Evolutionary conservation across 1,140 invertebrate species (phyloP), one percentile per base, ranked within the genome.

Genomic region (Penaeus vannamei): DNA sequence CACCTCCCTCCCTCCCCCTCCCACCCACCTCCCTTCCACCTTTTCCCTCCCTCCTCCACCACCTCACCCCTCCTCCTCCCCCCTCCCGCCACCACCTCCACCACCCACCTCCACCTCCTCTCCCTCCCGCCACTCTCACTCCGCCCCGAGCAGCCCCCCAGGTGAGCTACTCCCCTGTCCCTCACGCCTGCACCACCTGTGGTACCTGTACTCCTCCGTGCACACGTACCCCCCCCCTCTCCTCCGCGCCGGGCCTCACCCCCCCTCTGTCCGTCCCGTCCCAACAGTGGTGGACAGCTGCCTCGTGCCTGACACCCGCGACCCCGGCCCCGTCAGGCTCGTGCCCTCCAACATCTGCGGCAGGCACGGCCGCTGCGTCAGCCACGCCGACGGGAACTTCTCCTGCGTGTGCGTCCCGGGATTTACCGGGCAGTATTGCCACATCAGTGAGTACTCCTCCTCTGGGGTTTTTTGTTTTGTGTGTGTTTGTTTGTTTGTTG

Each of bases 331-430:
- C n/a, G 84, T 89, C 22, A 26, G 66, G 36, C 82, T 83, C n/a
- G 81, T 90, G 53, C 88, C 88, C 26, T 90, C 88, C 61, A 93
- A 93, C 59, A 92, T 93, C 36, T 98, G 97, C 92, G 96, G 96
- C 77, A 96, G 96, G 61, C 96, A 97, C 92, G 96, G 97, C 64
- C 95, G 95, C 92, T 97, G 97, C 92, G 93, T 96, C 69, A 94
- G 94, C 92, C 94, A 94, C 90, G 93, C 94, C 62, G 94, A 94
- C 66, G 95, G 94, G 90, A 97, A 96, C 53, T 99, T 95, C 92
- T 95, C 94, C 14, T 99, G 98, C 92, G 96, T 95, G 26, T 99
- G 98, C 93, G 97, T 98, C 92, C 95, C 96, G 32, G 98, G 98
- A 1, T 99, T 96, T 92, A 97, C 97, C 14, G 98, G 98, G 84